phyloP scores from a whole-genome alignment of 2,797 vertebrate genomes.

The Clarias laeviceps region DNA sequence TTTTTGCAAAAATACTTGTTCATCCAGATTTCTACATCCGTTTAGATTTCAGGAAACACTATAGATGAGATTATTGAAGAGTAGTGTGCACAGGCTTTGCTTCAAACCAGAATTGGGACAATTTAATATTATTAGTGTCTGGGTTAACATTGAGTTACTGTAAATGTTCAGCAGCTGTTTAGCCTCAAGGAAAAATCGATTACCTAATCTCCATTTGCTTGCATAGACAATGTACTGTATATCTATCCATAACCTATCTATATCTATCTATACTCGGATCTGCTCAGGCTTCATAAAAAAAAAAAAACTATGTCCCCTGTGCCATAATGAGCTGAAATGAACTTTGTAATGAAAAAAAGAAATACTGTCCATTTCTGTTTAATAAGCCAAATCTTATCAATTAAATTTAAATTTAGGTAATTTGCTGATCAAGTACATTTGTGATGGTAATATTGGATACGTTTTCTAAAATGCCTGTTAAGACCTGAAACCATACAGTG shows the following conservation, averaged over 20 bases:
- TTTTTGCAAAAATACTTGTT: neutral
- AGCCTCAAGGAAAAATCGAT: neutral
- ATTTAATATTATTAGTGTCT: neutral
- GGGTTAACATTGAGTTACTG: conserved; percentile 12
- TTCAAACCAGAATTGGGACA: neutral
- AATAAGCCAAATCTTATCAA: neutral
- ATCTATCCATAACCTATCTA: neutral
- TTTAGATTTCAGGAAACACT: neutral
- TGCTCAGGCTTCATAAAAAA: neutral
- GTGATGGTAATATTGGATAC: neutral
- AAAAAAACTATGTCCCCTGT: neutral
- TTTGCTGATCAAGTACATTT: neutral
- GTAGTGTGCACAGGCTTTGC: neutral
- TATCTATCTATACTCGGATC: neutral
- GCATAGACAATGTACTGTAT: neutral
- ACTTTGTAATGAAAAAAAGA: neutral
- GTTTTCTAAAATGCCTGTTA: neutral
- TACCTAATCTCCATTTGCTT: neutral
- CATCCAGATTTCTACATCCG: conserved; percentile 21
- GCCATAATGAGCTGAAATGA: neutral
- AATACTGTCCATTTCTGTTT: neutral
- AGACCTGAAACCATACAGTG: neutral
- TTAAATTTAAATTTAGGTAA: neutral
- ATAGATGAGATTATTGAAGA: neutral
- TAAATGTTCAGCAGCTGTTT: neutral